Evolutionary conservation across 2,113 vertebrate genomes (phyloP), one percentile per base, ranked within the genome.

Genomic region (Spilogale gracilis): DNA sequence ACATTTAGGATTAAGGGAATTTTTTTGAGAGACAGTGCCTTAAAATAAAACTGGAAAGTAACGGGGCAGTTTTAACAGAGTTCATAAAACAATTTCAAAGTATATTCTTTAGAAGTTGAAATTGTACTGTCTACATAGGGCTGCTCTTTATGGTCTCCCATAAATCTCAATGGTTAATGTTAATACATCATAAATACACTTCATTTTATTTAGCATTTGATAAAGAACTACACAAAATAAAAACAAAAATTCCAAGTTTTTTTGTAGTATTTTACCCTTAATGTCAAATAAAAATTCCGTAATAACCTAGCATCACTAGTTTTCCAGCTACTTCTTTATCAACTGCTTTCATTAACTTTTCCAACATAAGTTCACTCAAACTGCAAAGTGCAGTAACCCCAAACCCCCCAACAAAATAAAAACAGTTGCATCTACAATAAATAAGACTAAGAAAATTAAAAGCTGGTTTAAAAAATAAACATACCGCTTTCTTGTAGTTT

Each of bases 401-500:
- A 98, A 96, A 76, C 71, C 96, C 95, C 98, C 97, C 97, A 98
- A 99, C 98, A 98, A 96, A 99, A 98, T 98, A 98, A 98, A 98
- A 99, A 98, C 99, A 99, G 95, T 98, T 98, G 97, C 98, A 99
- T 98, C 99, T 99, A 99, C 97, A 99, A 98, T 98, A 98, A 99
- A 98, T 99, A 96, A 99, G 97, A 98, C 96, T 98, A 99, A 99
- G 98, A 98, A 99, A 99, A 99, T 98, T 95, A 99, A 98, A 99
- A 99, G 98, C 99, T 99, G 99, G 99, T 99, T 98, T 99, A 99
- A 99, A 99, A 99, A 99, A 99, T 99, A 99, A 99, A 99, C 99
- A 99, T 99, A 99, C 99, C 99, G 99, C 99, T 99, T 99, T 99
- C 99, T 99, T 99, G 99, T 99, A 99, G 99, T 99, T 99, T 99